phyloP scores from a whole-genome alignment of 2,888 invertebrate species.

The Yponomeuta malinellus region DNA sequence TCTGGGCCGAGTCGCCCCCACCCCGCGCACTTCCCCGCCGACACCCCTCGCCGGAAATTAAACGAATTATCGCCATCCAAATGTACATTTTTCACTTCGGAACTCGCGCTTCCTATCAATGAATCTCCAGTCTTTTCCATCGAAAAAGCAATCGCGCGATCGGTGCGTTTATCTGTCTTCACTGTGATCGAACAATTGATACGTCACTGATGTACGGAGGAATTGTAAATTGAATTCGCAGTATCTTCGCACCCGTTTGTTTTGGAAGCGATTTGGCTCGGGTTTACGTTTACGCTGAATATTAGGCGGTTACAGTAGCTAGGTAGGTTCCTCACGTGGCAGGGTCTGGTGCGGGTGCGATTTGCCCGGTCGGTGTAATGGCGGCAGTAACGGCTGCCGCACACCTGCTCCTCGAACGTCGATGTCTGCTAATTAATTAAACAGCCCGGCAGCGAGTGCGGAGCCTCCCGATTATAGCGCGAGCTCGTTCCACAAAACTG shows the following conservation, averaged over 20 bases:
- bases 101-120: slow-evolving; percentile 68
- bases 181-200: slow-evolving; percentile 72
- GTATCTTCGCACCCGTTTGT: slow-evolving; percentile 34
- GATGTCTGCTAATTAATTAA: slow-evolving; percentile 65
- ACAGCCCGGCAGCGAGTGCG: slow-evolving; percentile 24
- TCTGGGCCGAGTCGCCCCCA: slow-evolving; percentile 57
- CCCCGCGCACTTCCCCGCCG: slow-evolving; percentile 27
- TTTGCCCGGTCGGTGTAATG: slow-evolving; percentile 7
- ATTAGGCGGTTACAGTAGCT: slow-evolving; percentile 45
- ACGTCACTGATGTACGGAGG: slow-evolving; percentile 68
- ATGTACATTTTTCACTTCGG: slow-evolving; percentile 76
- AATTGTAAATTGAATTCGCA: slow-evolving; percentile 71
- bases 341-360: slow-evolving; percentile 1
- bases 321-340: neutral
- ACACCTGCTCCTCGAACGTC: slow-evolving; percentile 23
- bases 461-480: slow-evolving; percentile 35
- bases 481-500: slow-evolving; percentile 35
- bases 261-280: neutral
- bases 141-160: slow-evolving; percentile 58
- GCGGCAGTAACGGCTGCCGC: slow-evolving; percentile 19
- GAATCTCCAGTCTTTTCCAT: slow-evolving; percentile 71
- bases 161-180: slow-evolving; percentile 71
- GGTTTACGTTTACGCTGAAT: slow-evolving; percentile 63
- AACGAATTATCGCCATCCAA: slow-evolving; percentile 77
- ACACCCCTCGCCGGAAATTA: slow-evolving; percentile 72